A percentile compares a stretch with the other conserved stretches of the same genome.
Conservation (phyloP, 2,113 vertebrate genomes). For the Sinocyclocheilus anshuiensis region DNA sequence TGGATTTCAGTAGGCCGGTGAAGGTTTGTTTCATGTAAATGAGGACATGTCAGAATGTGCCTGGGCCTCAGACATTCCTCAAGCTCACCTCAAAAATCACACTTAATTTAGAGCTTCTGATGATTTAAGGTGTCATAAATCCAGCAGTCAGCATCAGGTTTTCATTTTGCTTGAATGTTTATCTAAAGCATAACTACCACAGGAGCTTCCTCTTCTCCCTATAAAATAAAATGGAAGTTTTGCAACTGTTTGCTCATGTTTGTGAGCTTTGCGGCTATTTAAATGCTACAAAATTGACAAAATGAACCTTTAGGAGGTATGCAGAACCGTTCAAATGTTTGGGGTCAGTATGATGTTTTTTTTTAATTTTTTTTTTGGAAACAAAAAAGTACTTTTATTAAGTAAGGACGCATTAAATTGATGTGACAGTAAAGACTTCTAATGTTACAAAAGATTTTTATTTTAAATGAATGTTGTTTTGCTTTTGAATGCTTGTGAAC, state of each 20-base stretch:
- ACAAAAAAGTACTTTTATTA: not conserved
- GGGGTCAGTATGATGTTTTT: too few relatives aligned
- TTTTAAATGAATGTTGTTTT: too few relatives aligned
- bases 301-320: too few relatives aligned
- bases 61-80: not conserved
- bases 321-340: too few relatives aligned
- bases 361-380: too few relatives aligned
- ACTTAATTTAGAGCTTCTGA: not conserved
- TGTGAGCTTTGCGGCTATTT: not conserved
- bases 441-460: too few relatives aligned
- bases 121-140: slow-evolving; percentile 7
- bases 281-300: not conserved
- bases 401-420: too few relatives aligned
- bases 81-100: not conserved
- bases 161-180: not conserved
- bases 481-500: too few relatives aligned
- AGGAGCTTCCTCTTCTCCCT: not conserved
- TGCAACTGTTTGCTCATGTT: not conserved
- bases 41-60: not conserved
- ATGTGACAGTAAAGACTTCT: too few relatives aligned
- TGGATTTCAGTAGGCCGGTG: slow-evolving; percentile 3
- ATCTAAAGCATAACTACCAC: not conserved
- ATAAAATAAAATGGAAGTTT: not conserved
- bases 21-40: not conserved
- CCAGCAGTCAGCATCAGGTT: slow-evolving; percentile 2